phyloP scores from a whole-genome alignment of 2,113 vertebrate species.

The Arenaria interpres region DNA sequence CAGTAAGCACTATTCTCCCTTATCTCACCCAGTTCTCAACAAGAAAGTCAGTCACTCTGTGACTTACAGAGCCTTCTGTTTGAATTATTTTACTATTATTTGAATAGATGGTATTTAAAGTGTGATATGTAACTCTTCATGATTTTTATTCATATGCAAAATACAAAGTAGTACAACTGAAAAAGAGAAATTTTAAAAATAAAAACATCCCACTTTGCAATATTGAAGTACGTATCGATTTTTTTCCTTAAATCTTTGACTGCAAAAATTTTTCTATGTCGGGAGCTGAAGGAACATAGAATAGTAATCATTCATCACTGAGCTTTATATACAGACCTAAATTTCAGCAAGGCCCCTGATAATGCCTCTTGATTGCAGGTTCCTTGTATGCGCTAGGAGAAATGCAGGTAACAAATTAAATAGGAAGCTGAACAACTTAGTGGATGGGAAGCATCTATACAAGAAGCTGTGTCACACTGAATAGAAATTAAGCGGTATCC shows the following conservation, averaged over 20 bases:
- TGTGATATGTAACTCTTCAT: not conserved
- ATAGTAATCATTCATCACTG: not conserved
- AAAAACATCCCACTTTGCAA: not conserved
- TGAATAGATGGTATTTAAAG: not conserved
- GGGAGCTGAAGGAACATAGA: not conserved
- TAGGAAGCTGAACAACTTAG: not conserved
- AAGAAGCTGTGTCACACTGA: not conserved
- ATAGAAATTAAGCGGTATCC: not conserved
- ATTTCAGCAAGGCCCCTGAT: not conserved
- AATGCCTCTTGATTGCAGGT: not conserved
- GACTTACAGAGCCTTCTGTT: not conserved
- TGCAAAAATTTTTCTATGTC: not conserved
- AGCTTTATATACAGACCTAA: not conserved
- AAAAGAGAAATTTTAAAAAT: conserved; percentile 14
- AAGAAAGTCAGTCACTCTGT: not conserved
- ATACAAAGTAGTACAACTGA: not conserved
- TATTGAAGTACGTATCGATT: not conserved
- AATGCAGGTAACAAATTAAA: not conserved
- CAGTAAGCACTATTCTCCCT: not conserved
- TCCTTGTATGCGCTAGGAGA: not conserved
- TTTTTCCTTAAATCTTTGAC: not conserved
- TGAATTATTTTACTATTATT: not conserved
- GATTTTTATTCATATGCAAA: conserved; percentile 14
- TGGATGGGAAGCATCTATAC: not conserved
- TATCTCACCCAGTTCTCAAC: not conserved